Base-by-base conservation (phyloP, 2,888 invertebrate species). In the Eilema griseolum region DNA sequence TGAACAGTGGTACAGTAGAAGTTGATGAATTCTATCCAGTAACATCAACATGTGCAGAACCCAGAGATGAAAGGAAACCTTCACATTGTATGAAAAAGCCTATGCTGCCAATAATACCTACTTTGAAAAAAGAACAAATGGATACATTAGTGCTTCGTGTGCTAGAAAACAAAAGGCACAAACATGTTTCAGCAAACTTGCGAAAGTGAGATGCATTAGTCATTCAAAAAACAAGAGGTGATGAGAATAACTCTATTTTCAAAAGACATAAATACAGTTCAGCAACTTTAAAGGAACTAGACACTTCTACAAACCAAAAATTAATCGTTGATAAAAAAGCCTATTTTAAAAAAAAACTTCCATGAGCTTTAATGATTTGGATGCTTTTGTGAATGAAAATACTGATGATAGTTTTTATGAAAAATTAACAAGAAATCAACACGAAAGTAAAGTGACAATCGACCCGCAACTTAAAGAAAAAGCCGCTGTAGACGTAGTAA, bases 131-230 rank as follows among this genome's bases (percentile, higher is more conserved):
- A 24, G 81, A 80, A 57, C 85, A 87, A 78, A 88, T 89, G 82
- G 79, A 83, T 46, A 73, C 72, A 60, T 70, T 89, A 46, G 82
- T 82, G 61, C 66, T 77, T 71, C 85, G 77, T 37, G 86, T 88
- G 3, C 69, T 89, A 24, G 69, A 86, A 23, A 69, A 63, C 4
- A 85, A 81, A 68, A 73, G 76, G 7, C 77, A 81, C 20, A 78
- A 78, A 52, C 77, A 64, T 33, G 85, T 84, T 69, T 76, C 78
- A 1, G 80, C 84, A 14, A 85, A 83, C 61, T 75, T 85, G 26
- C 79, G 82, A n/a, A n/a, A n/a, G n/a, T n/a, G n/a, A n/a, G n/a
- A n/a, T n/a, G n/a, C n/a, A n/a, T n/a, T n/a, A n/a, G n/a, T n/a
- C n/a, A n/a, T n/a, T n/a, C n/a, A n/a, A n/a, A 72, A 74, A 16